These are phyloP conservation scores for Drosophila kanekoi DNA, from an alignment of 2,888 invertebrate species.

Conservation along the genomic window DNA sequence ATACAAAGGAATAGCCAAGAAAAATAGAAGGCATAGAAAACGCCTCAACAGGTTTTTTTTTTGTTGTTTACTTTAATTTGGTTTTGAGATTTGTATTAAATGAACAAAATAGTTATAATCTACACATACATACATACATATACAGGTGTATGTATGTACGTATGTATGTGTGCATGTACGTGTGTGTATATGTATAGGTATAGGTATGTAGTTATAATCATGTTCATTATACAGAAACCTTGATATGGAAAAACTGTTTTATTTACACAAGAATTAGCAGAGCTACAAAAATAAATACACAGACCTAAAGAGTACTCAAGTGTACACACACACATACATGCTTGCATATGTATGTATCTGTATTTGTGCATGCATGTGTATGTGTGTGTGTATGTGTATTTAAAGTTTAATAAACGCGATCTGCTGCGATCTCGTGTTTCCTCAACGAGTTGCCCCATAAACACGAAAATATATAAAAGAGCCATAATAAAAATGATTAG, in stretches of 20 bases:
- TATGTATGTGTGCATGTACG: not conserved
- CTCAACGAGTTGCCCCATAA: conserved; percentile 39
- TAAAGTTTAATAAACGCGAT: conserved; percentile 43
- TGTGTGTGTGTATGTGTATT: not conserved
- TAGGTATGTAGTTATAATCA: conserved; percentile 17
- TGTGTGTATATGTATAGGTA: not conserved
- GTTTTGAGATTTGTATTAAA: conserved; percentile 11
- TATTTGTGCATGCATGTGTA: no score
- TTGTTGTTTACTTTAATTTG: not conserved
- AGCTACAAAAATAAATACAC: conserved; percentile 42
- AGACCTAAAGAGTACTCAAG: conserved; percentile 1
- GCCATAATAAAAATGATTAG: conserved; percentile 13
- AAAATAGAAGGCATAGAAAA: conserved; percentile 14
- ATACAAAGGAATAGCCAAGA: conserved; percentile 15
- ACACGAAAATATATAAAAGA: conserved; percentile 21
- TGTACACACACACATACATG: conserved; percentile 15
- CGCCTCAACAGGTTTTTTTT: conserved; percentile 20
- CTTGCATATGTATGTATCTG: no score
- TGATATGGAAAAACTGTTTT: conserved; percentile 54
- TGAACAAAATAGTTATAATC: conserved; percentile 33
- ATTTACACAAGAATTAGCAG: conserved; percentile 55
- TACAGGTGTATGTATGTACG: no score
- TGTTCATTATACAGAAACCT: conserved; percentile 42
- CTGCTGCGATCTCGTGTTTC: conserved; percentile 45
- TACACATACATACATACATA: not conserved